Percentiles rank a stretch among this genome's conserved stretches.
Conservation (phyloP, 2,888 invertebrate species). For the Blastobasis adustella region DNA sequence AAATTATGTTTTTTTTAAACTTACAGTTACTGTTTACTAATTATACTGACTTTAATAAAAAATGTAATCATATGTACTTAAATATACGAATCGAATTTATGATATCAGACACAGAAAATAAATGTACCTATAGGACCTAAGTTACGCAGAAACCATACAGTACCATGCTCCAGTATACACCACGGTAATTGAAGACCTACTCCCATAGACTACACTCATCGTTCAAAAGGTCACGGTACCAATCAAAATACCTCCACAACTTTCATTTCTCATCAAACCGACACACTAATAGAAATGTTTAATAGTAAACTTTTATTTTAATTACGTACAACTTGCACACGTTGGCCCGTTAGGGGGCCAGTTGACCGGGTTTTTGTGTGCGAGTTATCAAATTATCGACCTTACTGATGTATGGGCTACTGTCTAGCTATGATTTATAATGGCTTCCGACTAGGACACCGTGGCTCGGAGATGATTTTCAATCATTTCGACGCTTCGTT, state of each 20-base stretch:
- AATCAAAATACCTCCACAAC: constrained; percentile 50
- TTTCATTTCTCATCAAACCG: constrained; percentile 36
- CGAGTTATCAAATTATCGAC: constrained; percentile 69
- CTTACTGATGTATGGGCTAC: constrained; percentile 70
- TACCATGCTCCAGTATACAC: too few relatives aligned
- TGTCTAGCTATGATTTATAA: constrained; percentile 67
- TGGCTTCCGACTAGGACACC: constrained; percentile 71
- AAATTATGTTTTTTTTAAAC: too few relatives aligned
- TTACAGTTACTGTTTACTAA: too few relatives aligned
- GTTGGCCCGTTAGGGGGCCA: constrained; percentile 17
- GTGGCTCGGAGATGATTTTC: constrained; percentile 70
- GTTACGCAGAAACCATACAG: too few relatives aligned
- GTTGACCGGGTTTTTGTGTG: constrained; percentile 44
- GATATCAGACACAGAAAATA: too few relatives aligned
- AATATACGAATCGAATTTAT: too few relatives aligned
- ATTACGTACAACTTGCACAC: constrained; percentile 31
- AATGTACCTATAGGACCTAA: too few relatives aligned
- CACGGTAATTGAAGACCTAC: too few relatives aligned
- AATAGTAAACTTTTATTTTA: constrained; percentile 49
- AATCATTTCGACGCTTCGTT: constrained; percentile 73
- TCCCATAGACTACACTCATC: too few relatives aligned
- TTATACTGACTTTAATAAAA: too few relatives aligned
- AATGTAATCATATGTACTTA: too few relatives aligned
- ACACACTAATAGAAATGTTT: constrained; percentile 38
- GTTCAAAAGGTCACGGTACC: constrained; percentile 35